Evolutionary conservation across 2,113 vertebrate genomes (phyloP).

Genomic region (Eptatretus burgeri): DNA sequence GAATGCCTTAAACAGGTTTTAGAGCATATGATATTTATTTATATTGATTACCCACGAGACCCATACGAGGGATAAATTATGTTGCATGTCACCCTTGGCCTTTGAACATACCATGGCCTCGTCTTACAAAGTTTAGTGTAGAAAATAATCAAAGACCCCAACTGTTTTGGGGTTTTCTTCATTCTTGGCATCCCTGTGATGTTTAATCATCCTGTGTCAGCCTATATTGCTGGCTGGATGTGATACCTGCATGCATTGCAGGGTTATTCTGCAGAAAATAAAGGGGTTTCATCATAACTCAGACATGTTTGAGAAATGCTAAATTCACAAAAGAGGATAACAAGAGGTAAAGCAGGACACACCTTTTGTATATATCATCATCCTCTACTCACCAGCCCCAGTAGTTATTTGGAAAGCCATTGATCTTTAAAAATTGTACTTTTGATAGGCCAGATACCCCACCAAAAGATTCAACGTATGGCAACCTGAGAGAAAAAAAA

Average conservation of each 20-base stretch:
- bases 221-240: conserved; percentile 78
- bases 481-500: conserved; percentile 30
- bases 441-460: conserved; percentile 88
- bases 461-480: conserved; percentile 76
- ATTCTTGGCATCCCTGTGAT: conserved; percentile 91
- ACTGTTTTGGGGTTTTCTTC: conserved; percentile 98
- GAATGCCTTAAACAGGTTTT: no score
- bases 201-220: conserved; percentile 97
- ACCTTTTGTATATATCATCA: conserved; percentile 97
- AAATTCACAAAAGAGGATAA: not conserved
- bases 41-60: no score
- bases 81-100: no score
- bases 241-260: conserved; percentile 94
- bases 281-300: conserved; percentile 5
- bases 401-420: conserved; percentile 94
- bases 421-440: conserved; percentile 90
- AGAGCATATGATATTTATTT: no score
- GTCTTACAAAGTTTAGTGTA: no score
- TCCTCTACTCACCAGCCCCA: conserved; percentile 99
- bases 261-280: conserved; percentile 41
- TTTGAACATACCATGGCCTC: no score
- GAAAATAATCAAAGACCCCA: conserved; percentile 10
- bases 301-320: not conserved
- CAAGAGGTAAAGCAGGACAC: conserved; percentile 10
- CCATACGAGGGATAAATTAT: no score